phyloP scores from a whole-genome alignment of 2,797 vertebrate species.

The Pseudopleuronectes americanus region DNA sequence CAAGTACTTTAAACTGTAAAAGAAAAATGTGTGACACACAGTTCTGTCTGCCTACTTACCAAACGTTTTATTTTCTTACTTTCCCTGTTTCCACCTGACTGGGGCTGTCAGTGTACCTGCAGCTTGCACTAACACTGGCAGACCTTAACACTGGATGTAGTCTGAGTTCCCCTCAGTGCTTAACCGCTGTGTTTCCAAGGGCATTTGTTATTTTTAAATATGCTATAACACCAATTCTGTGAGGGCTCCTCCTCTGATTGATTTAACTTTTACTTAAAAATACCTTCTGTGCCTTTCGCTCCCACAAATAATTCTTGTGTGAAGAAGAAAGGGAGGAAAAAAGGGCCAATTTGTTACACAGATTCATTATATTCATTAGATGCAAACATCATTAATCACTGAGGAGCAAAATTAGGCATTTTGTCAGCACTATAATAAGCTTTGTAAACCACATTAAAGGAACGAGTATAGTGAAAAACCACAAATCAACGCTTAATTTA shows the following conservation, averaged over 20 bases:
- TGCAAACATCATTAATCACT: conserved; percentile 47
- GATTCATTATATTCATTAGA: conserved; percentile 46
- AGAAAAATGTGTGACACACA: neutral
- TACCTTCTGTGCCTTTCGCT: neutral
- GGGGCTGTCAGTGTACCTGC: neutral
- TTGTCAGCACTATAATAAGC: conserved; percentile 35
- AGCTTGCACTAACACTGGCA: neutral
- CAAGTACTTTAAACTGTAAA: neutral
- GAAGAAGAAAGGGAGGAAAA: conserved; percentile 8
- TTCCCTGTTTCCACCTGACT: neutral
- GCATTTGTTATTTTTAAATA: conserved; percentile 7
- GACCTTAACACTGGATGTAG: neutral
- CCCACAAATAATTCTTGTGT: conserved; percentile 6
- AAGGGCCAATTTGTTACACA: conserved; percentile 22
- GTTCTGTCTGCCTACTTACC: neutral
- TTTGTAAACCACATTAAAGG: conserved; percentile 31
- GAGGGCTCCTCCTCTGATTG: no score
- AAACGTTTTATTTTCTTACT: neutral
- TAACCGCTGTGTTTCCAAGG: neutral
- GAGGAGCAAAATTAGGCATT: conserved; percentile 34
- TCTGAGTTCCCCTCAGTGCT: neutral
- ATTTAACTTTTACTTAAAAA: neutral
- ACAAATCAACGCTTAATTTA: conserved; percentile 8
- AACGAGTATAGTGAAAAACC: conserved; percentile 24
- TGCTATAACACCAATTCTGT: neutral